Evolutionary conservation across 2,888 invertebrate species (phyloP).

Genomic region (Acleris sparsana): DNA sequence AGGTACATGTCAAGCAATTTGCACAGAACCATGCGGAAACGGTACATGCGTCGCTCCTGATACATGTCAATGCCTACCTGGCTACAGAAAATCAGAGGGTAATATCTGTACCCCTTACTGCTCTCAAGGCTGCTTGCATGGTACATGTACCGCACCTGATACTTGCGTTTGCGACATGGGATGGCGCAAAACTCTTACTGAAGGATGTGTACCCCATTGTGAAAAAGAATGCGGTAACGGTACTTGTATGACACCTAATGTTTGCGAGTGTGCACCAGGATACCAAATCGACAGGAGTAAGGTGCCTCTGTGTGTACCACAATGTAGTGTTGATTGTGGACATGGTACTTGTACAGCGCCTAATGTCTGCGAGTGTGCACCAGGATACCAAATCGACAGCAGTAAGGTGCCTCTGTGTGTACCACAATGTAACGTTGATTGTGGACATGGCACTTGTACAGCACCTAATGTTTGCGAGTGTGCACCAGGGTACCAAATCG

Average conservation of each 20-base stretch:
- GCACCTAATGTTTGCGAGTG: slow-evolving; percentile 64
- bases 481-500: slow-evolving; percentile 47
- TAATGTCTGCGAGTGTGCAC: slow-evolving; percentile 48
- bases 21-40: slow-evolving; percentile 74
- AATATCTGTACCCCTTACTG: slow-evolving; percentile 50
- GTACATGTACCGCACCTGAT: slow-evolving; percentile 47
- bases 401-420: slow-evolving; percentile 36
- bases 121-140: slow-evolving; percentile 47
- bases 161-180: slow-evolving; percentile 46
- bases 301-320: slow-evolving; percentile 38
- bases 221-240: slow-evolving; percentile 68
- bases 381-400: slow-evolving; percentile 43
- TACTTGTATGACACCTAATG: slow-evolving; percentile 69
- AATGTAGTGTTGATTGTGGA: slow-evolving; percentile 42
- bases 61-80: slow-evolving; percentile 69
- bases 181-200: slow-evolving; percentile 17
- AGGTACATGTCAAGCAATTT: slow-evolving; percentile 62
- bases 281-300: slow-evolving; percentile 31
- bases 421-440: slow-evolving; percentile 43
- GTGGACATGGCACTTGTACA: slow-evolving; percentile 47
- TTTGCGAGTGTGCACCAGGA: slow-evolving; percentile 65
- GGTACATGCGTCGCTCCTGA: slow-evolving; percentile 76
- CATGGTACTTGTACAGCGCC: slow-evolving; percentile 47
- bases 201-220: slow-evolving; percentile 57
- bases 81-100: slow-evolving; percentile 53